A percentile compares a stretch with the other conserved stretches of the same genome.
phyloP scores from a whole-genome alignment of 2,797 vertebrate genomes.

The Tokudaia tokunoshimensis region DNA sequence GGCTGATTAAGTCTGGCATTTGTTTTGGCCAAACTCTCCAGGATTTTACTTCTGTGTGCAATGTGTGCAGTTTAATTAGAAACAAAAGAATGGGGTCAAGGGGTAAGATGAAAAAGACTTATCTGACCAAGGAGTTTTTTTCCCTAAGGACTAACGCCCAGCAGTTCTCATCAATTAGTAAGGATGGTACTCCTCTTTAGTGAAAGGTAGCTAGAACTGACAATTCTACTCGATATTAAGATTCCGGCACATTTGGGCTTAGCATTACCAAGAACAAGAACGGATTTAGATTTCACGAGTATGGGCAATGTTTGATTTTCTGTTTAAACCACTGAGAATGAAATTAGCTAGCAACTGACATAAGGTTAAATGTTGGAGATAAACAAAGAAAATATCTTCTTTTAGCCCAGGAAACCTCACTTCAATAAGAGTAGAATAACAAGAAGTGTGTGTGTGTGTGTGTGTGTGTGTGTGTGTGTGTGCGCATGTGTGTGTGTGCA shows the following conservation, averaged over 20 bases:
- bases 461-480: not conserved
- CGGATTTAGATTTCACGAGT: conserved; percentile 20
- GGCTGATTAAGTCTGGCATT: conserved; percentile 75
- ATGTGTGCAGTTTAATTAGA: conserved; percentile 74
- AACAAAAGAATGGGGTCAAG: conserved; percentile 71
- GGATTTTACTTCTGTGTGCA: conserved; percentile 61
- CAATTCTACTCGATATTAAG: not conserved
- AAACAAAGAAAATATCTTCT: conserved; percentile 33
- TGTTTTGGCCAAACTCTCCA: conserved; percentile 55
- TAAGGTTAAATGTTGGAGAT: not conserved
- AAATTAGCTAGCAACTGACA: conserved; percentile 17
- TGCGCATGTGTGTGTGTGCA: not conserved
- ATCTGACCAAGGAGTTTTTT: conserved; percentile 9
- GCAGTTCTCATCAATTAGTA: not conserved
- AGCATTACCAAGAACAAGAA: not conserved
- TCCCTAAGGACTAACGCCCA: not conserved
- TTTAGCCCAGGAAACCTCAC: not conserved
- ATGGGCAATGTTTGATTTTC: conserved; percentile 2
- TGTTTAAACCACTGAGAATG: not conserved
- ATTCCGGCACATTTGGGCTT: not conserved
- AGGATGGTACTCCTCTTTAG: not conserved
- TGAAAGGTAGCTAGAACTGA: not conserved
- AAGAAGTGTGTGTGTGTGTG: not conserved
- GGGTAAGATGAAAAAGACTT: conserved; percentile 42
- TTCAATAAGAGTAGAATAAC: not conserved